Percentiles rank a stretch among this genome's conserved stretches.
Evolutionary conservation across 2,888 invertebrate genomes (phyloP).

Genomic region (Cosmorhoe ocellata): DNA sequence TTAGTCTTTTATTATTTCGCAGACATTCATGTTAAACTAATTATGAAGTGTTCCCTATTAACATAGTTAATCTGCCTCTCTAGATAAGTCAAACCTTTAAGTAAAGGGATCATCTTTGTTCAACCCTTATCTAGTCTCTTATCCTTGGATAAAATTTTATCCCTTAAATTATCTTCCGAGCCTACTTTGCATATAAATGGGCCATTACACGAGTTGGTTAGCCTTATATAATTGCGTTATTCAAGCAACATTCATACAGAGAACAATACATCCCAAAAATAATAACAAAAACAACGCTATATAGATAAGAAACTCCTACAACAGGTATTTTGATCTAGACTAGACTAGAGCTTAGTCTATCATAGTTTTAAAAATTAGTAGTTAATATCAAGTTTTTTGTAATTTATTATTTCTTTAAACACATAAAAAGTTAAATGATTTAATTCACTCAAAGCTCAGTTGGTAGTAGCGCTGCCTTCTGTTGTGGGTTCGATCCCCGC

Average conservation of each 20-base stretch:
- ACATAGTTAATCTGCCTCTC: conserved; percentile 10
- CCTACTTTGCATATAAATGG: conserved; percentile 73
- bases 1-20: too few relatives aligned
- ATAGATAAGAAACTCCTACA: neutral
- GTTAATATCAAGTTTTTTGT: neutral
- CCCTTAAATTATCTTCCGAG: conserved; percentile 55
- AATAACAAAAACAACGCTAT: conserved; percentile 7
- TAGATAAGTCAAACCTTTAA: conserved; percentile 6
- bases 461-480: too few relatives aligned
- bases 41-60: neutral
- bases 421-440: too few relatives aligned
- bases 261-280: conserved; percentile 29
- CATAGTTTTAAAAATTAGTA: too few relatives aligned
- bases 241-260: conserved; percentile 39
- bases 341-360: too few relatives aligned
- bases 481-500: too few relatives aligned
- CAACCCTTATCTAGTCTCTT: conserved; percentile 5
- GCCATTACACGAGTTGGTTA: conserved; percentile 60
- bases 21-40: too few relatives aligned
- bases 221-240: conserved; percentile 62
- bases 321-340: too few relatives aligned
- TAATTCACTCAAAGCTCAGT: too few relatives aligned
- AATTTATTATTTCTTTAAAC: too few relatives aligned
- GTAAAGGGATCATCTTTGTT: conserved; percentile 16
- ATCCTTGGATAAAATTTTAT: conserved; percentile 27